These are phyloP conservation scores for Eulemur rubriventer DNA, from an alignment of 2,797 vertebrate species.

Conservation along the genomic window DNA sequence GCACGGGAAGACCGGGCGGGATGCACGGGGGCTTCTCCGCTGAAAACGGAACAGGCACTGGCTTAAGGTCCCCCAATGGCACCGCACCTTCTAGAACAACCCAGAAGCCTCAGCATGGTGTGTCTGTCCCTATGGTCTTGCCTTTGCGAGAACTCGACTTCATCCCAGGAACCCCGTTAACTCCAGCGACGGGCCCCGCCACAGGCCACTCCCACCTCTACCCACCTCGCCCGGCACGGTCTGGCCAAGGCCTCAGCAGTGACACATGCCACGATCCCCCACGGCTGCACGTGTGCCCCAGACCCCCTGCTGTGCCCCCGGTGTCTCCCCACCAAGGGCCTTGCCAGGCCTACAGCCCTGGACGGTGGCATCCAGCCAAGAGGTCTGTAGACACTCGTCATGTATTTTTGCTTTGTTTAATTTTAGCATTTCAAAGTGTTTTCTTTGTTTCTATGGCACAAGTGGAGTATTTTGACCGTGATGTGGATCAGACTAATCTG, in stretches of 20 bases:
- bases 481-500: too few species aligned
- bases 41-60: not conserved
- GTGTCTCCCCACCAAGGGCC: too few species aligned
- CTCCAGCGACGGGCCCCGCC: too few species aligned
- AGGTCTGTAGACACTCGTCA: fast-evolving
- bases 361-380: not conserved
- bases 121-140: not conserved
- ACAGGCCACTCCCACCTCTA: fast-evolving
- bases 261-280: fast-evolving
- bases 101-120: not conserved
- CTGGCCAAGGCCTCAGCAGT: fast-evolving
- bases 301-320: fast-evolving
- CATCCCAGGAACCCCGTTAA: not conserved
- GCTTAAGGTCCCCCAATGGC: not conserved
- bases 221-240: not conserved
- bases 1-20: not conserved
- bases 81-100: not conserved
- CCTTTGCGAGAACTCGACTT: not conserved
- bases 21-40: too few species aligned
- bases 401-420: not conserved
- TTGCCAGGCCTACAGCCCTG: not conserved
- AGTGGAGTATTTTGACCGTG: too few species aligned
- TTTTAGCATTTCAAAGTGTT: not conserved
- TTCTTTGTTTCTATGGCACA: not conserved
- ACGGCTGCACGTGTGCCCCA: fast-evolving